Evolutionary conservation across 2,888 invertebrate species (phyloP).

Genomic region (Ethmia dodecea): DNA sequence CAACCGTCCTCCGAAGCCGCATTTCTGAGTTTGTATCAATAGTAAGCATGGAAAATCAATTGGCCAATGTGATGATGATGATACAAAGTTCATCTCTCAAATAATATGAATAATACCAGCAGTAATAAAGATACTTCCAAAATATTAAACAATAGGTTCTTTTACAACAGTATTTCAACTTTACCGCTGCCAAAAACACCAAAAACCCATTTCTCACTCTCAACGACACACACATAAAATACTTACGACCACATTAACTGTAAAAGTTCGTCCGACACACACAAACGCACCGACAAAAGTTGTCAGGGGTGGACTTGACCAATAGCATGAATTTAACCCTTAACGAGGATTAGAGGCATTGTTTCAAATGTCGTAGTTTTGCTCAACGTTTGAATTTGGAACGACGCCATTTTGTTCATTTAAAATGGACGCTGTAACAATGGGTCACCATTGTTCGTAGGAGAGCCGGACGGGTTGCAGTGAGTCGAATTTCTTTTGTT

Average conservation of each 20-base stretch:
- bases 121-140: too few species aligned
- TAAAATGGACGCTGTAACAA: constrained; percentile 74
- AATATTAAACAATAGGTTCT: too few species aligned
- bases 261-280: constrained; percentile 25
- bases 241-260: constrained; percentile 4
- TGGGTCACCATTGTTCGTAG: constrained; percentile 64
- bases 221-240: constrained; percentile 9
- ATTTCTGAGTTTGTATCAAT: too few species aligned
- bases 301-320: constrained; percentile 60
- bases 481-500: constrained; percentile 61
- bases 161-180: too few species aligned
- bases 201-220: not conserved
- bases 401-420: constrained; percentile 73
- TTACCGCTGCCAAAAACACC: too few species aligned
- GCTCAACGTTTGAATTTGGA: constrained; percentile 48
- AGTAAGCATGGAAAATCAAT: too few species aligned
- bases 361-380: constrained; percentile 63
- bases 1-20: too few species aligned
- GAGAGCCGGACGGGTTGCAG: constrained; percentile 45
- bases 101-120: too few species aligned
- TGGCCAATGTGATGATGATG: too few species aligned
- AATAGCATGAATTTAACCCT: constrained; percentile 74
- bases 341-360: constrained; percentile 67
- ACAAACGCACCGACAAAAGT: constrained; percentile 31
- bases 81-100: too few species aligned